Conservation (phyloP, 1,140 invertebrate species). For the Globodera ellingtonae region DNA sequence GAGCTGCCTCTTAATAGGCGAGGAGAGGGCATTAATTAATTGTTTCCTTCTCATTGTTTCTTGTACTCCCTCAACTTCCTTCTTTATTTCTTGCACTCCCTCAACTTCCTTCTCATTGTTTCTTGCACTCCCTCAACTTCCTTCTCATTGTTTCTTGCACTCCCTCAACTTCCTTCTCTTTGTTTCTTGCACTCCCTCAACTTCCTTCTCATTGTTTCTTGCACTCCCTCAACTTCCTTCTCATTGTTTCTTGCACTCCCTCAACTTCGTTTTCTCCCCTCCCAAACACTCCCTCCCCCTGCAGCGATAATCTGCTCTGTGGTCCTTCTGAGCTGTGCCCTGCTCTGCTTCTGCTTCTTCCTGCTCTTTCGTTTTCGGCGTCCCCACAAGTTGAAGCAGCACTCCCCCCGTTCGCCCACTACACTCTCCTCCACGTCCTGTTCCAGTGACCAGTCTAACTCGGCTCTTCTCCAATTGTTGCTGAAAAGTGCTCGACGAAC, state of each 20-base stretch:
- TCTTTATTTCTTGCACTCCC: background rate
- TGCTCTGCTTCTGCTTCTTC: slow-evolving; percentile 12
- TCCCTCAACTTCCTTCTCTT: background rate
- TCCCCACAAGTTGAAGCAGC: background rate
- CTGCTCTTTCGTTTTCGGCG: background rate
- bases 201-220: background rate
- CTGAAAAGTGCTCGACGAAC: slow-evolving; percentile 3
- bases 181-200: background rate
- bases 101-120: background rate
- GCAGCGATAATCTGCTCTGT: background rate
- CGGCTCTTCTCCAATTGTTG: slow-evolving; percentile 19
- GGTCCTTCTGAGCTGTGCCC: slow-evolving; percentile 10
- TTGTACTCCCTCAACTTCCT: background rate
- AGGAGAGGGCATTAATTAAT: background rate
- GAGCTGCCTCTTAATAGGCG: background rate
- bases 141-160: background rate
- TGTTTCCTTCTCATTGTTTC: background rate
- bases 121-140: background rate
- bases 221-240: background rate
- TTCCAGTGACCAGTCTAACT: slow-evolving; percentile 6
- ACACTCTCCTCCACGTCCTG: background rate
- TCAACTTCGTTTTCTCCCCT: background rate
- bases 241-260: background rate
- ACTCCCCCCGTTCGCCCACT: background rate
- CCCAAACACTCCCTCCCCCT: background rate